Evolutionary conservation across 2,888 invertebrate species (phyloP).

Genomic region (Sisyra nigra): DNA sequence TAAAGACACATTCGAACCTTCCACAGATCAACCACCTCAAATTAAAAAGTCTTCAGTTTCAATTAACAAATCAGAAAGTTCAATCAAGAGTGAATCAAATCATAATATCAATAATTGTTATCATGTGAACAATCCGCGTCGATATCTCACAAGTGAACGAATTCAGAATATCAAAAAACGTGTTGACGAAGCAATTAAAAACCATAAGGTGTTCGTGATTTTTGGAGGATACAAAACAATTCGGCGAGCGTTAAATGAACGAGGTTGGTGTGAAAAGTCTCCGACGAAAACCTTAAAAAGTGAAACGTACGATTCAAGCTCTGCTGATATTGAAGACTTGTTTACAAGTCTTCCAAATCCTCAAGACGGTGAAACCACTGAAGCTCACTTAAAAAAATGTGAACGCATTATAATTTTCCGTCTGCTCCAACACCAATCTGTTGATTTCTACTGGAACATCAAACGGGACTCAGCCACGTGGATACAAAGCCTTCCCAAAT

Average conservation of each 20-base stretch:
- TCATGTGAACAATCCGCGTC: slow-evolving; percentile 16
- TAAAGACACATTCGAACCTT: too few species aligned
- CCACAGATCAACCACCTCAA: too few species aligned
- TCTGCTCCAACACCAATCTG: slow-evolving; percentile 61
- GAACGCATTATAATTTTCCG: slow-evolving; percentile 56
- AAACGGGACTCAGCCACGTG: slow-evolving; percentile 69
- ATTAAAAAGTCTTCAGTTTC: too few species aligned
- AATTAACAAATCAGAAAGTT: too few species aligned
- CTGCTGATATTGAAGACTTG: slow-evolving; percentile 19
- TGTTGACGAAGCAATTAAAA: slow-evolving; percentile 46
- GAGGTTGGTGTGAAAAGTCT: slow-evolving; percentile 58
- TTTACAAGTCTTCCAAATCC: slow-evolving; percentile 24
- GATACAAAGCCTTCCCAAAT: slow-evolving; percentile 38
- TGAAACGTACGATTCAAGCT: background rate
- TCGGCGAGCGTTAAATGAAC: slow-evolving; percentile 45
- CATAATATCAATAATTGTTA: background rate
- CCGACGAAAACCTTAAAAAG: background rate
- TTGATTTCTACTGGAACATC: slow-evolving; percentile 83
- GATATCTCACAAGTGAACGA: slow-evolving; percentile 45
- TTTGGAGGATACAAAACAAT: slow-evolving; percentile 55
- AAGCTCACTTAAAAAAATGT: slow-evolving; percentile 38
- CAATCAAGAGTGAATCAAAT: too few species aligned
- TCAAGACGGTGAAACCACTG: slow-evolving; percentile 25
- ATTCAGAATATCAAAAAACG: slow-evolving; percentile 45
- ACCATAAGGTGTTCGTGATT: slow-evolving; percentile 44